Evolutionary conservation across 53 echinoderm and acorn worm species (phyloP).

Genomic region (Zoroaster sp.): DNA sequence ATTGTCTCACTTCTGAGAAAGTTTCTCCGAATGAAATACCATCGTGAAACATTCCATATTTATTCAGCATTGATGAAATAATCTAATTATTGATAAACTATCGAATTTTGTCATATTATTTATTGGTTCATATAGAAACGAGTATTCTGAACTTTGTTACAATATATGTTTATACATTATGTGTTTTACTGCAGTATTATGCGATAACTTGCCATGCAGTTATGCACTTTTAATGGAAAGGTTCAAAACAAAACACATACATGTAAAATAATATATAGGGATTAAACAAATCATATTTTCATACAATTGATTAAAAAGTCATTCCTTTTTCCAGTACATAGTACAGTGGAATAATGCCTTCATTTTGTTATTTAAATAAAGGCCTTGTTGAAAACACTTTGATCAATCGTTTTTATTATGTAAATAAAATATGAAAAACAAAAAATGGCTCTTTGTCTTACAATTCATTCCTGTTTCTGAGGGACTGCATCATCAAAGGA

Average conservation of each 20-base stretch:
- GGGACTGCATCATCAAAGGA: not conserved
- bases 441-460: not conserved
- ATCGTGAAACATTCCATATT: not conserved
- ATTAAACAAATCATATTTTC: not conserved
- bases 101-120: not conserved
- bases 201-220: not conserved
- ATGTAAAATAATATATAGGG: not conserved
- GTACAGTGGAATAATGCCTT: not conserved
- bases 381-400: not conserved
- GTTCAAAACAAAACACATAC: not conserved
- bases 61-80: not conserved
- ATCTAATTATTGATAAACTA: not conserved
- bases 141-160: not conserved
- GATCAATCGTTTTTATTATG: conserved; percentile 30
- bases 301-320: not conserved
- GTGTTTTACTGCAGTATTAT: not conserved
- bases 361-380: not conserved
- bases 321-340: not conserved
- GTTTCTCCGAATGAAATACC: not conserved
- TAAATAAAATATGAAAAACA: conserved; percentile 29
- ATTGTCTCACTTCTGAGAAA: not conserved
- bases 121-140: not conserved
- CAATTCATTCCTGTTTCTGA: not conserved
- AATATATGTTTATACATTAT: not conserved
- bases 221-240: not conserved